phyloP scores from a whole-genome alignment of 2,888 invertebrate genomes.

The Eretmocerus hayati region DNA sequence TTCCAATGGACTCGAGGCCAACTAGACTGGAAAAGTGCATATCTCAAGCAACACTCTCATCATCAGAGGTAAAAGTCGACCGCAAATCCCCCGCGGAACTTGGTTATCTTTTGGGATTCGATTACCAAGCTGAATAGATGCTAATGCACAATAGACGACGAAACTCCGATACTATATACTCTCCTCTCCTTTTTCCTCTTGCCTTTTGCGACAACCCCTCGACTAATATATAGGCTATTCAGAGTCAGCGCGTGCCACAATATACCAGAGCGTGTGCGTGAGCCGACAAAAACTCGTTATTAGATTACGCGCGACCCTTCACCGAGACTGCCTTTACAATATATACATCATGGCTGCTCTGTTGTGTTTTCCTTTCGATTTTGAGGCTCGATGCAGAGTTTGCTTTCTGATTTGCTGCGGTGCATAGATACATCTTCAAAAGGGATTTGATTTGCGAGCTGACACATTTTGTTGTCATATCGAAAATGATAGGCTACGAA shows the following conservation, averaged over 20 bases:
- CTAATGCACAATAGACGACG: slow-evolving; percentile 44
- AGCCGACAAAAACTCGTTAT: slow-evolving; percentile 45
- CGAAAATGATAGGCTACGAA: no score
- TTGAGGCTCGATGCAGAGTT: not conserved
- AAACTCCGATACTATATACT: slow-evolving; percentile 7
- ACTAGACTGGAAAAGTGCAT: no score
- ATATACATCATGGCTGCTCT: no score
- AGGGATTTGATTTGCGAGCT: not conserved
- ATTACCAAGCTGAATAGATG: slow-evolving; percentile 45
- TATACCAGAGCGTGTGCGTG: no score
- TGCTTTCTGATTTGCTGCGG: not conserved
- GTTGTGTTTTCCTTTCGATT: not conserved
- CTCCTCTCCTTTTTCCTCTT: no score
- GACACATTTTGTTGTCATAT: no score
- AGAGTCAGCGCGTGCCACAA: slow-evolving; percentile 24
- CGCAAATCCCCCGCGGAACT: slow-evolving; percentile 41
- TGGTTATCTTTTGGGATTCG: slow-evolving; percentile 28
- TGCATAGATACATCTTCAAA: not conserved
- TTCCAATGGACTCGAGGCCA: no score
- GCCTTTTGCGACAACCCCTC: no score
- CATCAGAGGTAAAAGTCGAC: no score
- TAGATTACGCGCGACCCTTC: slow-evolving; percentile 39
- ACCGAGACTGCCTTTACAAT: no score
- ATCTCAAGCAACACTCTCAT: no score
- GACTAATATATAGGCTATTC: no score